These are phyloP conservation scores for Ptychadena robeensis DNA, from an alignment of 2,797 vertebrate species.

Conservation along the genomic window DNA sequence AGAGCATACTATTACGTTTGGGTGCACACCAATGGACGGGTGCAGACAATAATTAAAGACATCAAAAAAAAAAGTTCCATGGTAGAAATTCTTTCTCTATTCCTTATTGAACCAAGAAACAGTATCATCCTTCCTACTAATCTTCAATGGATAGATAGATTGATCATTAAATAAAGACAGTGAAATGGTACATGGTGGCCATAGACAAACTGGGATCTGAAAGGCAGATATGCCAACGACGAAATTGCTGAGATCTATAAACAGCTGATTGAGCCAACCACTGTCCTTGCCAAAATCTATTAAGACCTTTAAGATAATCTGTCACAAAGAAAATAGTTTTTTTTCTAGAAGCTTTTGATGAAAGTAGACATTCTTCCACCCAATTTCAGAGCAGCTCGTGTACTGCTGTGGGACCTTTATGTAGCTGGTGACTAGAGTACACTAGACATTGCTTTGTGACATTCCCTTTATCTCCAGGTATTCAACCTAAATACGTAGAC, in stretches of 20 bases:
- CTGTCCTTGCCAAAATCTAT: neutral
- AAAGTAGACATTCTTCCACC: neutral
- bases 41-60: neutral
- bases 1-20: neutral
- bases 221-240: neutral
- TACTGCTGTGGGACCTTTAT: too few species aligned
- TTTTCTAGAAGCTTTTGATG: neutral
- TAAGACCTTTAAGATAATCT: neutral
- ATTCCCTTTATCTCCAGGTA: neutral
- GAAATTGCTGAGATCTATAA: neutral
- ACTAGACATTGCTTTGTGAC: neutral
- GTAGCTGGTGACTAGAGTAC: too few species aligned
- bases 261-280: neutral
- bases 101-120: too few species aligned
- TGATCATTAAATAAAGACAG: neutral
- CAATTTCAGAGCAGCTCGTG: too few species aligned
- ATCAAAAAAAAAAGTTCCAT: neutral
- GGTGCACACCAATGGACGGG: neutral
- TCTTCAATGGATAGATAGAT: neutral
- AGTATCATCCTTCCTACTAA: too few species aligned
- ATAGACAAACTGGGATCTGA: neutral
- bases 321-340: neutral
- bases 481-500: neutral
- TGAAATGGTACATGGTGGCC: neutral
- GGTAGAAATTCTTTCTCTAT: too few species aligned